Evolutionary conservation across 2,888 invertebrate species (phyloP).

Genomic region (Lycia hirtaria): DNA sequence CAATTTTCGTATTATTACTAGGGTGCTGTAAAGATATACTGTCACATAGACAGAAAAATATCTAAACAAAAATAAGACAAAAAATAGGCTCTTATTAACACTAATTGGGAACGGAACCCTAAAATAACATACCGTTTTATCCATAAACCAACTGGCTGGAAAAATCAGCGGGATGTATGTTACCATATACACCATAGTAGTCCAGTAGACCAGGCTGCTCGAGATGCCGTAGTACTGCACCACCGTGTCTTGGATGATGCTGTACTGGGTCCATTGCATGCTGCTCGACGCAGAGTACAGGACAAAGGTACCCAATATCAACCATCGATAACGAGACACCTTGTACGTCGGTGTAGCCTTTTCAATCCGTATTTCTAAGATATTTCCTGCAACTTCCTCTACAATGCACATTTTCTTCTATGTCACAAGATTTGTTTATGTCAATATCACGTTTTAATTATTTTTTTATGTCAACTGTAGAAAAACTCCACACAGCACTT

Average conservation of each 20-base stretch:
- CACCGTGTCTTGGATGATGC: constrained; percentile 95
- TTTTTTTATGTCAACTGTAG: no score
- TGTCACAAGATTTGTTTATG: no score
- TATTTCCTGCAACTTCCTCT: background rate
- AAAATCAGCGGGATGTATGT: background rate
- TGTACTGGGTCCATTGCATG: constrained; percentile 98
- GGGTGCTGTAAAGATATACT: no score
- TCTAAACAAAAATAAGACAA: no score
- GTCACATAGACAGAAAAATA: no score
- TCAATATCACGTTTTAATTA: no score
- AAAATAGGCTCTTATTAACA: no score
- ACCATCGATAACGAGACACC: background rate
- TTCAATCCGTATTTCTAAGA: background rate
- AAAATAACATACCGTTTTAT: background rate
- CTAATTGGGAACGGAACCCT: background rate
- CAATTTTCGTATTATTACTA: no score
- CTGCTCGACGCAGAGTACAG: constrained; percentile 96
- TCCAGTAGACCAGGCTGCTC: constrained; percentile 95
- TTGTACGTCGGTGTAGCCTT: background rate
- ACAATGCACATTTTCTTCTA: background rate
- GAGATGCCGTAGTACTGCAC: constrained; percentile 90
- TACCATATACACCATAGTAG: constrained; percentile 98
- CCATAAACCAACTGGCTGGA: background rate
- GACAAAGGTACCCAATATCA: constrained; percentile 87
- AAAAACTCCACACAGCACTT: no score